These are phyloP conservation scores for Malthinus seriepunctatus DNA, from an alignment of 2,888 invertebrate species.

Conservation along the genomic window DNA sequence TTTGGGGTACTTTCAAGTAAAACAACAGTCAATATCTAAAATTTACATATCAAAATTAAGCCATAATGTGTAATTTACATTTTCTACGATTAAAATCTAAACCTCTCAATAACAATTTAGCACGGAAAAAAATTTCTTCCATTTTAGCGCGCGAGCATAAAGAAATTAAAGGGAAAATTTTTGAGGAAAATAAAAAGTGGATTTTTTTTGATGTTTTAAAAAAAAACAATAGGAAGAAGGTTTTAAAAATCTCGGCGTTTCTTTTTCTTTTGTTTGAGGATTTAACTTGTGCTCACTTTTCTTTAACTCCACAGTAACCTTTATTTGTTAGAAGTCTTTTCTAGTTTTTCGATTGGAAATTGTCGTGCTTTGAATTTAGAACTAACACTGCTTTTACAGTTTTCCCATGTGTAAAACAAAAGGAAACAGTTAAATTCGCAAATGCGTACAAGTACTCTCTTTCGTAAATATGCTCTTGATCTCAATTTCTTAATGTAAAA, in stretches of 20 bases:
- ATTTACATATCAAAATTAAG: conserved; percentile 21
- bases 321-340: conserved; percentile 20
- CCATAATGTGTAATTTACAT: conserved; percentile 18
- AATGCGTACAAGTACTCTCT: conserved; percentile 20
- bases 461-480: conserved; percentile 12
- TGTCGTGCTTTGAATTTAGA: conserved; percentile 27
- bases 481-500: conserved; percentile 22
- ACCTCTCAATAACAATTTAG: too few species aligned
- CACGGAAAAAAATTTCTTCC: too few species aligned
- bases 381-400: conserved; percentile 25
- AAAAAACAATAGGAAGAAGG: conserved; percentile 1
- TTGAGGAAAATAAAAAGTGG: too few species aligned
- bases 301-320: conserved; percentile 19
- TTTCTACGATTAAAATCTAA: background rate
- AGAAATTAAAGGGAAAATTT: too few species aligned
- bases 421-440: conserved; percentile 27
- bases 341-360: conserved; percentile 26
- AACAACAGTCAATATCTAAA: conserved; percentile 3
- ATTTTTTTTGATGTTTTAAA: background rate
- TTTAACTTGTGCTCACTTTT: conserved; percentile 21
- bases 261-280: conserved; percentile 8
- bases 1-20: too few species aligned
- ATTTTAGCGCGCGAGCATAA: too few species aligned
- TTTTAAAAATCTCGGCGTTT: conserved; percentile 12
- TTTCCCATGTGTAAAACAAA: conserved; percentile 31